Evolutionary conservation across 2,113 vertebrate species (phyloP).

Genomic region (Myiozetetes cayanensis): DNA sequence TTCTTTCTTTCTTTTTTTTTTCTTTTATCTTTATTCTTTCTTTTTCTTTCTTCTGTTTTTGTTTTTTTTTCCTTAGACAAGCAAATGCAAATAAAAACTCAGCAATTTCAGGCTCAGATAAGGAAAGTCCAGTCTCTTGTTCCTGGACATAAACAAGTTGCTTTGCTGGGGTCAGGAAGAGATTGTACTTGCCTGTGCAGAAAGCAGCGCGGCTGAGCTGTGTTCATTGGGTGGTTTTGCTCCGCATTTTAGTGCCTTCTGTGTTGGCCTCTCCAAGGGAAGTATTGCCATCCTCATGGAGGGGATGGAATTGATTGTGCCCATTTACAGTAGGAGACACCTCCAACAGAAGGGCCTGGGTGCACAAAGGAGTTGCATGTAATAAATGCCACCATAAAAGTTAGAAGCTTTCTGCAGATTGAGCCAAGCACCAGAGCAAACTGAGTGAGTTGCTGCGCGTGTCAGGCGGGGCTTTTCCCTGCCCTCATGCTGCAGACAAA

Average conservation of each 20-base stretch:
- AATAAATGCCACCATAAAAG: background rate
- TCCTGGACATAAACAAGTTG: background rate
- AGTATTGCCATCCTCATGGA: background rate
- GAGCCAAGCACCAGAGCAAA: background rate
- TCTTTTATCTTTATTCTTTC: background rate
- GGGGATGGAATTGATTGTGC: background rate
- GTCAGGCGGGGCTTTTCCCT: background rate
- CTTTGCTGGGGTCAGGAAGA: background rate
- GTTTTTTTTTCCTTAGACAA: background rate
- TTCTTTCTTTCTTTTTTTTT: background rate
- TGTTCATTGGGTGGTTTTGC: background rate
- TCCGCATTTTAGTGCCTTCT: background rate
- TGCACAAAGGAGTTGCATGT: background rate
- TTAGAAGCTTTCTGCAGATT: background rate
- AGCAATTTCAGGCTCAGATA: slow-evolving; percentile 1
- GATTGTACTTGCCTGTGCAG: background rate
- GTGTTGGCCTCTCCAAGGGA: background rate
- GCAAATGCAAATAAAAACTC: background rate
- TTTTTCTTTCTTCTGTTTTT: background rate
- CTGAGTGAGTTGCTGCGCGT: background rate
- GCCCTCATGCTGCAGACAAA: background rate
- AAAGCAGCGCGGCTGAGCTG: background rate
- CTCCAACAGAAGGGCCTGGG: background rate
- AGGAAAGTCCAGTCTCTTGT: background rate
- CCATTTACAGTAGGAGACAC: background rate